These are phyloP conservation scores for Melanophora roralis DNA, from an alignment of 2,888 invertebrate genomes.

Conservation along the genomic window DNA sequence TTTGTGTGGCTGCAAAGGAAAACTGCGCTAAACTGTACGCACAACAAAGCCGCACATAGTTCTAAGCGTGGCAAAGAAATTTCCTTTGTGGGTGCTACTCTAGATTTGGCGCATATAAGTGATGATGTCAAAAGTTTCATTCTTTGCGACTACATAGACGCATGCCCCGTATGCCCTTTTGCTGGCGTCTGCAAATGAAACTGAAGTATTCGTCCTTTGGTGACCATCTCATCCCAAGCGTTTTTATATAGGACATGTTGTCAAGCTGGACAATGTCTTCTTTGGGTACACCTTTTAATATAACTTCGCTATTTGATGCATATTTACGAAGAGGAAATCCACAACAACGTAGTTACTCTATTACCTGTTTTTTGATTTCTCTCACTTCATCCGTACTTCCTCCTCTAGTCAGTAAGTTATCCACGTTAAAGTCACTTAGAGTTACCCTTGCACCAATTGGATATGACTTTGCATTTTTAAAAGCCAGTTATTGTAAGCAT, in stretches of 20 bases:
- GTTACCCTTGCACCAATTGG: constrained; percentile 56
- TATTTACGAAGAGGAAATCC: constrained; percentile 59
- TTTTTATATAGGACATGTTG: constrained; percentile 23
- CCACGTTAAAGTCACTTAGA: constrained; percentile 61
- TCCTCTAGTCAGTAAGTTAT: no score
- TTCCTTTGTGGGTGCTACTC: constrained; percentile 3
- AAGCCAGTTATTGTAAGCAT: constrained; percentile 6
- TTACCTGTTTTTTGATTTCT: constrained; percentile 40
- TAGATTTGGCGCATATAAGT: constrained; percentile 2
- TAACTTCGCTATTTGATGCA: constrained; percentile 30
- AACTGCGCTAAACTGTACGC: no score
- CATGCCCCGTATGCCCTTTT: constrained; percentile 7
- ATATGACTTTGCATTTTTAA: neutral
- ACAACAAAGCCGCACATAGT: constrained; percentile 1
- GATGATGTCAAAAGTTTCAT: neutral
- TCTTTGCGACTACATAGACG: neutral
- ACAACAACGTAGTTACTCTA: constrained; percentile 25
- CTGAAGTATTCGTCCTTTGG: constrained; percentile 16
- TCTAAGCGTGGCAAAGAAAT: constrained; percentile 1
- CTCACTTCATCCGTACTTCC: no score
- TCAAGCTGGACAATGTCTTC: neutral
- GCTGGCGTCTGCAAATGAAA: constrained; percentile 24
- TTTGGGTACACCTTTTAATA: constrained; percentile 26
- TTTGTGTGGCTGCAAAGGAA: no score
- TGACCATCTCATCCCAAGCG: constrained; percentile 27